Evolutionary conservation across 2,113 vertebrate species (phyloP).

Genomic region (Murina feae): DNA sequence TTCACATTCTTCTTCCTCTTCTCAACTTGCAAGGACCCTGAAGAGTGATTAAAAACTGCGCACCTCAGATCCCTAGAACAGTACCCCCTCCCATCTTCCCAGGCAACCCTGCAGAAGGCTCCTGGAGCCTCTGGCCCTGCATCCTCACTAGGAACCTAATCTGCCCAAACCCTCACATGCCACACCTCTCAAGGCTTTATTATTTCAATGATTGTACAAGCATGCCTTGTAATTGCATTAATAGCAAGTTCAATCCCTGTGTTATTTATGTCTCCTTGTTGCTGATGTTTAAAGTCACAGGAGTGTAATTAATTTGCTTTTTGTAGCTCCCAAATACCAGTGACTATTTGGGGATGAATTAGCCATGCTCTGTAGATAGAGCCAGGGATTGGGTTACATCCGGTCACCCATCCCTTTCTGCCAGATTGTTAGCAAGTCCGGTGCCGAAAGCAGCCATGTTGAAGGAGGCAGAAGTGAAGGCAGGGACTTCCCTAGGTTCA

Average conservation of each 20-base stretch:
- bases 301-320: constrained; percentile 45
- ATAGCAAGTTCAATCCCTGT: neutral
- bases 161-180: neutral
- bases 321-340: neutral
- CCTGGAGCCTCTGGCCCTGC: neutral
- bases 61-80: neutral
- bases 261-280: constrained; percentile 4
- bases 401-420: neutral
- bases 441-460: neutral
- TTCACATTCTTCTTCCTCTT: neutral
- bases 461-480: neutral
- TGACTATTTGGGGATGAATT: constrained; percentile 8
- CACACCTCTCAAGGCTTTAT: neutral
- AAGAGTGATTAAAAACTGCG: neutral
- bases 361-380: neutral
- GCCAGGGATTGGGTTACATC: neutral
- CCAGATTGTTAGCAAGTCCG: neutral
- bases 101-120: neutral
- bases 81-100: neutral
- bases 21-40: neutral
- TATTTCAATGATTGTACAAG: neutral
- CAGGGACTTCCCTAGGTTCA: neutral
- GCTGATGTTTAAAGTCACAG: neutral
- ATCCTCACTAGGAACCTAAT: neutral
- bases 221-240: neutral